A percentile compares a stretch with the other conserved stretches of the same genome.
Conservation (phyloP, 2,113 vertebrate genomes). For the Pristiophorus japonicus region DNA sequence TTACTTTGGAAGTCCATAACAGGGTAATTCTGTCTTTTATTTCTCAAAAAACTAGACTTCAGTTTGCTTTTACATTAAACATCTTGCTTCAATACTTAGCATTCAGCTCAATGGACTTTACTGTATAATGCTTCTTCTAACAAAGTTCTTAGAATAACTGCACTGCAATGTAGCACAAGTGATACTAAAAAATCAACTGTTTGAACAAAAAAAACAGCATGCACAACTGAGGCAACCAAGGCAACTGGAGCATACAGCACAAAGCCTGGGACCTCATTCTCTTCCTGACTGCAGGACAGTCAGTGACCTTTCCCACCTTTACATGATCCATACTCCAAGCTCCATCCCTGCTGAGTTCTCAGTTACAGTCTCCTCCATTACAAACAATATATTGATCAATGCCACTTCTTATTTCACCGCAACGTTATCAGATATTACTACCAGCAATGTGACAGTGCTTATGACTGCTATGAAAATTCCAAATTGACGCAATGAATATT, state of each 20-base stretch:
- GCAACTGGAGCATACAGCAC: not conserved
- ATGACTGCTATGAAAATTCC: not conserved
- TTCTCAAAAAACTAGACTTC: not conserved
- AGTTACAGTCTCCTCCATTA: too few species aligned
- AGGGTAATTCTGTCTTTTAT: not conserved
- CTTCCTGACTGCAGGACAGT: not conserved
- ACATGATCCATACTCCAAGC: not conserved
- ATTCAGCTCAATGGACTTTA: not conserved
- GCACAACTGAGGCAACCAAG: not conserved
- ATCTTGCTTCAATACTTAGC: not conserved
- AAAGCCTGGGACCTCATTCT: not conserved
- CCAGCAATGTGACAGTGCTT: not conserved
- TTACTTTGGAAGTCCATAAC: not conserved
- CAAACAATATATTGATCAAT: not conserved
- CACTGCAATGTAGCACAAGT: not conserved
- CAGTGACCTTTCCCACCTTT: not conserved
- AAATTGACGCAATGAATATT: not conserved
- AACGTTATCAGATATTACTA: not conserved
- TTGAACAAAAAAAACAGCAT: not conserved
- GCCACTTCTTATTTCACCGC: not conserved
- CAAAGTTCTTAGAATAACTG: not conserved
- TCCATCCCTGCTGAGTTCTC: not conserved
- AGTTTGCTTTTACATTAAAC: slow-evolving; percentile 3
- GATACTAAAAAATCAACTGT: not conserved
- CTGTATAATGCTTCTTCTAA: slow-evolving; percentile 1